Evolutionary conservation across 2,113 vertebrate genomes (phyloP).

Genomic region (Neoarius graeffei): DNA sequence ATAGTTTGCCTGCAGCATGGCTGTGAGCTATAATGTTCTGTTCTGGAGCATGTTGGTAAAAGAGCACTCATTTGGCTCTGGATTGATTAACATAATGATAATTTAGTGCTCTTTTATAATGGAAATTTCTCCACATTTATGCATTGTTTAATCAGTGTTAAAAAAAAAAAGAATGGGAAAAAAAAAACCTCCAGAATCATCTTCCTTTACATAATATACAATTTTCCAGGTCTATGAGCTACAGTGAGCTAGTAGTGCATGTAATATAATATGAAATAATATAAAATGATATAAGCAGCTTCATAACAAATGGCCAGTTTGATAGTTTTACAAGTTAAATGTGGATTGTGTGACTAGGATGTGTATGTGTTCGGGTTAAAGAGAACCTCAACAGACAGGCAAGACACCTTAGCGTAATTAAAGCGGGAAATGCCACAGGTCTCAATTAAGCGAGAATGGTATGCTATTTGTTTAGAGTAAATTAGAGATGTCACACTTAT

Average conservation of each 20-base stretch:
- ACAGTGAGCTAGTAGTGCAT: slow-evolving; percentile 27
- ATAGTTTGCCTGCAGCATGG: slow-evolving; percentile 70
- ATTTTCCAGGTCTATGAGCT: slow-evolving; percentile 40
- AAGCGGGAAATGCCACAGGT: slow-evolving; percentile 19
- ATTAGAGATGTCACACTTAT: slow-evolving; percentile 26
- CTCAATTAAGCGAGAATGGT: slow-evolving; percentile 11
- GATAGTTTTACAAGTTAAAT: neutral
- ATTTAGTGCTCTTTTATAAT: slow-evolving; percentile 54
- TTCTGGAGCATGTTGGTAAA: slow-evolving; percentile 75
- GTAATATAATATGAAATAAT: slow-evolving; percentile 2
- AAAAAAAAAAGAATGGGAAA: neutral
- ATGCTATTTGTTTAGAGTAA: slow-evolving; percentile 38
- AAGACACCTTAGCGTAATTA: slow-evolving; percentile 27
- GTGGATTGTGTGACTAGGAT: neutral
- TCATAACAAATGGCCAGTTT: neutral
- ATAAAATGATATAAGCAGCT: neutral
- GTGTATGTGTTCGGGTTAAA: neutral
- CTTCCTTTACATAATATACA: slow-evolving; percentile 48
- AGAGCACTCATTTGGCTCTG: slow-evolving; percentile 73
- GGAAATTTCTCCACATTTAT: slow-evolving; percentile 48
- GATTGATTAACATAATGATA: slow-evolving; percentile 72
- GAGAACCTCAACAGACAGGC: neutral
- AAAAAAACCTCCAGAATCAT: neutral
- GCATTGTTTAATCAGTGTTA: slow-evolving; percentile 29
- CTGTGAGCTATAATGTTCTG: slow-evolving; percentile 75